Conservation (phyloP, 2,888 invertebrate genomes). For the Drymonia ruficornis region DNA sequence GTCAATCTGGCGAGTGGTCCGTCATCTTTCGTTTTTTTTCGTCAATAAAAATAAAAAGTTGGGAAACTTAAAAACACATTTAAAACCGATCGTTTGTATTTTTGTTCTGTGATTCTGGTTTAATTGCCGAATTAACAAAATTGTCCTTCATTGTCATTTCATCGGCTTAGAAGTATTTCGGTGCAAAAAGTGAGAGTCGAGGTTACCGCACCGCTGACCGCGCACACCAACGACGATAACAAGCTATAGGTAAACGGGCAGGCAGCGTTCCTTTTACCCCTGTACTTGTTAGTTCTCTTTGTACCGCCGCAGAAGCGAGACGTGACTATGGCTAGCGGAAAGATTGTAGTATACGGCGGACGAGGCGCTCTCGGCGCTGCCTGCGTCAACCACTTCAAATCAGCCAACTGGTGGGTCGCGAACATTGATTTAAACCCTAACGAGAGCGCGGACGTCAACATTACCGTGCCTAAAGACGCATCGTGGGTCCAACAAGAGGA, state of each 20-base stretch:
- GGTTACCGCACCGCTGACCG: constrained; percentile 49
- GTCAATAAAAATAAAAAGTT: too few relatives aligned
- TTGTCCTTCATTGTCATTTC: constrained; percentile 36
- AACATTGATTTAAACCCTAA: constrained; percentile 93
- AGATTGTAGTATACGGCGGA: constrained; percentile 97
- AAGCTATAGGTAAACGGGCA: constrained; percentile 41
- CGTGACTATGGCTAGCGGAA: constrained; percentile 85
- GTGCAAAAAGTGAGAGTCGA: constrained; percentile 70
- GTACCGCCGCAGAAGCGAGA: constrained; percentile 44
- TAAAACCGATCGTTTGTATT: too few relatives aligned
- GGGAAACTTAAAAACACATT: too few relatives aligned
- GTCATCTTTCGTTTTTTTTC: too few relatives aligned
- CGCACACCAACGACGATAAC: constrained; percentile 18
- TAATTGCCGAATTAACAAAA: too few relatives aligned
- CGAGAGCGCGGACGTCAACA: constrained; percentile 94
- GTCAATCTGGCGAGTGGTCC: too few relatives aligned
- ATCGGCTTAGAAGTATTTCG: too few relatives aligned
- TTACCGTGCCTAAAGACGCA: constrained; percentile 91
- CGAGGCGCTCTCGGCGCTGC: constrained; percentile 97
- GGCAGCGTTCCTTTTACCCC: constrained; percentile 37
- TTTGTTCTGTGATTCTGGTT: too few relatives aligned
- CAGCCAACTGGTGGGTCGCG: constrained; percentile 96
- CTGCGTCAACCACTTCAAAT: constrained; percentile 95
- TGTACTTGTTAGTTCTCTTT: constrained; percentile 47
- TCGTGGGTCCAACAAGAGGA: constrained; percentile 92